Conservation (phyloP, 2,888 invertebrate genomes). For the Tribolium freemani region DNA sequence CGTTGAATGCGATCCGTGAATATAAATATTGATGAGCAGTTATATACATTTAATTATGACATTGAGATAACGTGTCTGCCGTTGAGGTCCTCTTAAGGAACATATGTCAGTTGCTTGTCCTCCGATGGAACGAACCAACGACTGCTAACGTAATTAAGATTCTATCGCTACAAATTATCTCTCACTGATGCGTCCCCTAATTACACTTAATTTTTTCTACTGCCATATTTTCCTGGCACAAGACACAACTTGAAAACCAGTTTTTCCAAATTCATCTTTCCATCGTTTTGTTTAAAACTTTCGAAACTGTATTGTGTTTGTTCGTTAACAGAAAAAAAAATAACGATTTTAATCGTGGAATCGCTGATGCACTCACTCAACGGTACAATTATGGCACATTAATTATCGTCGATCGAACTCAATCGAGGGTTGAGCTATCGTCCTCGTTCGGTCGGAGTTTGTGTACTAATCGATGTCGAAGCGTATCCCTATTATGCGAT, state of each 20-base stretch:
- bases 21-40: conserved; percentile 46
- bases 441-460: conserved; percentile 3
- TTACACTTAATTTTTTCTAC: conserved; percentile 4
- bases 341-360: neutral
- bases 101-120: conserved; percentile 42
- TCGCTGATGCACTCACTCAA: conserved; percentile 27
- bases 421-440: conserved; percentile 19
- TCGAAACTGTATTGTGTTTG: too few relatives aligned
- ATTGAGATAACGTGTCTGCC: conserved; percentile 37
- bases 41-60: conserved; percentile 44
- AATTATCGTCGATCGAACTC: conserved; percentile 29
- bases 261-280: neutral
- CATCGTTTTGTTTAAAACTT: too few relatives aligned
- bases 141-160: conserved; percentile 43
- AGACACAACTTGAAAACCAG: neutral
- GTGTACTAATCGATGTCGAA: conserved; percentile 25
- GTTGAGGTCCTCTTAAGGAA: conserved; percentile 41
- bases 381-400: conserved; percentile 24
- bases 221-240: too few relatives aligned
- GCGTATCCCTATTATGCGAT: conserved; percentile 26
- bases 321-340: neutral
- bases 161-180: conserved; percentile 46
- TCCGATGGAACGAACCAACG: conserved; percentile 26
- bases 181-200: conserved; percentile 36
- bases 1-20: conserved; percentile 15